These are phyloP conservation scores for Andrena cerasifolii DNA, from an alignment of 1,140 invertebrate species.

Conservation along the genomic window DNA sequence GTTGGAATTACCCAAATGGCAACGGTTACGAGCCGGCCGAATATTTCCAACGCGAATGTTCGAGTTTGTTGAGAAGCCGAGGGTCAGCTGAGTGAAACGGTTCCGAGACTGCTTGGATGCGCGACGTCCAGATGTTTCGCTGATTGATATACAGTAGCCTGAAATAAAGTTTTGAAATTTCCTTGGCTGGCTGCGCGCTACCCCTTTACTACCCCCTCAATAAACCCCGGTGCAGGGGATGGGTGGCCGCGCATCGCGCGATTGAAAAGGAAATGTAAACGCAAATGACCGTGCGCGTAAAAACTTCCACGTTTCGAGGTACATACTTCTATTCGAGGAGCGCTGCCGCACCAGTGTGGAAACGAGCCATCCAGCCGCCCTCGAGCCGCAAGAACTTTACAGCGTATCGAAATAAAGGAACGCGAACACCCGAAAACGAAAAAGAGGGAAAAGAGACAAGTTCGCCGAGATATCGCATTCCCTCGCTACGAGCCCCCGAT, in stretches of 20 bases:
- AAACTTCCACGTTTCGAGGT: not conserved
- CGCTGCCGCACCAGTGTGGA: not conserved
- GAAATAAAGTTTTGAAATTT: not conserved
- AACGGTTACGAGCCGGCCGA: not conserved
- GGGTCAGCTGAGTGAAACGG: not conserved
- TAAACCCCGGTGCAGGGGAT: not conserved
- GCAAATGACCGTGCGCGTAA: conserved; percentile 4
- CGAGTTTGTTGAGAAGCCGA: not conserved
- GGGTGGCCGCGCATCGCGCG: not conserved
- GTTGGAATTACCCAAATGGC: not conserved
- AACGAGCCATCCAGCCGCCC: not conserved
- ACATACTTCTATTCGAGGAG: not conserved
- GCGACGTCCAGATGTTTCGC: not conserved
- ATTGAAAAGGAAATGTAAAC: conserved; percentile 23
- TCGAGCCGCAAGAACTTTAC: conserved; percentile 9
- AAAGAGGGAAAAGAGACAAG: not conserved
- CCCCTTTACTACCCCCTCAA: not conserved
- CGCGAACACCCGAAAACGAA: not conserved
- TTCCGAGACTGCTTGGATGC: not conserved
- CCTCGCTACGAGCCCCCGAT: not conserved
- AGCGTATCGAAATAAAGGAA: conserved; percentile 26
- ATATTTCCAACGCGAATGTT: not conserved
- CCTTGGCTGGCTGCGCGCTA: too few species aligned
- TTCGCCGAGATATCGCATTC: not conserved
- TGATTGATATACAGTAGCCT: not conserved